Conservation (phyloP, 2,113 vertebrate genomes). For the Bungarus multicinctus region DNA sequence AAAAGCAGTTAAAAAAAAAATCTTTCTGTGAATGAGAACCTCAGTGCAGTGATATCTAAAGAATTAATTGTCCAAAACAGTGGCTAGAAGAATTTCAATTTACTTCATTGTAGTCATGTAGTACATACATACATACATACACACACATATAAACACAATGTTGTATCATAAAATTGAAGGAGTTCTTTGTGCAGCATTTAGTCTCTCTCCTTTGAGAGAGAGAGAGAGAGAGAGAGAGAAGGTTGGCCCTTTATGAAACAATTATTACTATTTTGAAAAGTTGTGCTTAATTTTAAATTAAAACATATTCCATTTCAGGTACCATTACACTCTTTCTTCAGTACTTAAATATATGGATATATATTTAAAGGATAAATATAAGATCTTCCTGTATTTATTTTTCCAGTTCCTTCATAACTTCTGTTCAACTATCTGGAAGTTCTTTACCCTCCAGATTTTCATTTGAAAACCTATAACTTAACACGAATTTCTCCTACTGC, state of each 20-base stretch:
- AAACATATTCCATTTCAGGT: not conserved
- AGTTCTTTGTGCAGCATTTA: too few species aligned
- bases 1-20: not conserved
- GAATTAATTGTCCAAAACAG: not conserved
- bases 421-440: not conserved
- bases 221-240: not conserved
- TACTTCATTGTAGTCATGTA: not conserved
- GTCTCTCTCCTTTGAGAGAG: too few species aligned
- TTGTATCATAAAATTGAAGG: not conserved
- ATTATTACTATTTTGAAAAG: not conserved
- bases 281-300: not conserved
- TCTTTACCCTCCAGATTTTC: not conserved
- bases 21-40: not conserved
- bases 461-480: constrained; percentile 34
- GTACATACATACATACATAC: not conserved
- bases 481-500: constrained; percentile 61
- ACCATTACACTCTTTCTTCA: not conserved
- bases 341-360: not conserved
- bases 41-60: not conserved
- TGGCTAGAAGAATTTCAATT: not conserved
- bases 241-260: not conserved
- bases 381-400: not conserved
- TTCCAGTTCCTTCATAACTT: not conserved
- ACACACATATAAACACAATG: too few species aligned
- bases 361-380: not conserved